Percentiles rank a stretch among this genome's conserved stretches.
These are phyloP conservation scores for Tetraodon nigroviridis DNA, from an alignment of 2,113 vertebrate species.

Conservation along the genomic window DNA sequence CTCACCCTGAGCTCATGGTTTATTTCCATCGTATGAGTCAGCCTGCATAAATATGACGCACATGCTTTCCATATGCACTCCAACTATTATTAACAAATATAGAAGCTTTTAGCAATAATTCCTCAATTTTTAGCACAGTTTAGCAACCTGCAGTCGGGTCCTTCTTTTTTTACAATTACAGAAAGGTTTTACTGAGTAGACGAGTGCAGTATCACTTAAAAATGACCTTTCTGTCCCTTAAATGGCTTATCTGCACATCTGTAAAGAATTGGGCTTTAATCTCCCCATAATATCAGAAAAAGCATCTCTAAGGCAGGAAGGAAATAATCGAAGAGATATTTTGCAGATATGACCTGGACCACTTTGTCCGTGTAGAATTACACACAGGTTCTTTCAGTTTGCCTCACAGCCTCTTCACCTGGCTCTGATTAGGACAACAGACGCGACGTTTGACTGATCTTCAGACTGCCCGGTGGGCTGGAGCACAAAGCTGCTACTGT, in stretches of 20 bases:
- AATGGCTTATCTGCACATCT: neutral
- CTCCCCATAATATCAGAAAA: neutral
- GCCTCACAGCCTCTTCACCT: constrained; percentile 38
- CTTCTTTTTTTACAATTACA: no score
- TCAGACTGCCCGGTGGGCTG: constrained; percentile 40
- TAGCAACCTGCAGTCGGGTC: no score
- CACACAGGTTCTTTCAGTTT: constrained; percentile 22
- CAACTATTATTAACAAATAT: constrained; percentile 13
- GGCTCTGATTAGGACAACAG: constrained; percentile 57
- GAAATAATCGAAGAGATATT: neutral
- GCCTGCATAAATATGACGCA: constrained; percentile 18
- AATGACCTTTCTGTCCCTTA: no score
- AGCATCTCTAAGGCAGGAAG: neutral
- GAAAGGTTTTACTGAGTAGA: no score
- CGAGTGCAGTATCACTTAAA: no score
- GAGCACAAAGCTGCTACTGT: constrained; percentile 45
- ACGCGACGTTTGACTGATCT: constrained; percentile 31
- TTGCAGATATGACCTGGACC: constrained; percentile 33
- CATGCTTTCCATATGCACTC: constrained; percentile 19
- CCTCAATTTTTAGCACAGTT: no score
- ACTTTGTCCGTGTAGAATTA: constrained; percentile 41
- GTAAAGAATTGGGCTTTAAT: neutral
- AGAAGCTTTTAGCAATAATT: no score
- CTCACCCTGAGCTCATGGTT: constrained; percentile 25
- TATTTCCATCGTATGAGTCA: constrained; percentile 40